Conservation (phyloP, 2,888 invertebrate species). For the Seira sanloemensis region DNA sequence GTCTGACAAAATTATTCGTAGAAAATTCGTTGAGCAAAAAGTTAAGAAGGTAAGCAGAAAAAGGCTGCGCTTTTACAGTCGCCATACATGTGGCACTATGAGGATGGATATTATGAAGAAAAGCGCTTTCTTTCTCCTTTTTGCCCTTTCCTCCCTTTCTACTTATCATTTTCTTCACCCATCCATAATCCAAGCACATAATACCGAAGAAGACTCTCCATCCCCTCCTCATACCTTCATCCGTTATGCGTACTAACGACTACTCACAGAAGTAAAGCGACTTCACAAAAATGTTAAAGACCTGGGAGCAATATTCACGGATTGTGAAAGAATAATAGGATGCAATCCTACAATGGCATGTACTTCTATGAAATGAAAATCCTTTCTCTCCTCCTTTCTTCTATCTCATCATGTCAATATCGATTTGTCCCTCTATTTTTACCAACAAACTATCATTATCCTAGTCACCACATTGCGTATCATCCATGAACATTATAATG, state of each 20-base stretch:
- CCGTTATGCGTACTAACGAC: slow-evolving; percentile 13
- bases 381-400: slow-evolving; percentile 34
- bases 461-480: background rate
- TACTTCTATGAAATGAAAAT: slow-evolving; percentile 23
- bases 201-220: slow-evolving; percentile 8
- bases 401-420: slow-evolving; percentile 72
- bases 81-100: background rate
- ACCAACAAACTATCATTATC: slow-evolving; percentile 44
- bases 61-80: background rate
- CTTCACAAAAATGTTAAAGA: background rate
- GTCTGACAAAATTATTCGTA: slow-evolving; percentile 9
- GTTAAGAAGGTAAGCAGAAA: slow-evolving; percentile 9
- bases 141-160: slow-evolving; percentile 10
- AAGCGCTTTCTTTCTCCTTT: slow-evolving; percentile 3
- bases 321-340: slow-evolving; percentile 68
- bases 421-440: slow-evolving; percentile 63
- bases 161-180: slow-evolving; percentile 12
- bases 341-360: slow-evolving; percentile 65
- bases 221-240: slow-evolving; percentile 13
- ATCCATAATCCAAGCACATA: slow-evolving; percentile 8
- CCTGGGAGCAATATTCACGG: slow-evolving; percentile 55
- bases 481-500: background rate
- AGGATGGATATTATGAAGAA: background rate
- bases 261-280: slow-evolving; percentile 5
- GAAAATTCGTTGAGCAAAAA: slow-evolving; percentile 9